Conservation (phyloP, 2,113 vertebrate species). For the Pampusana beccarii region DNA sequence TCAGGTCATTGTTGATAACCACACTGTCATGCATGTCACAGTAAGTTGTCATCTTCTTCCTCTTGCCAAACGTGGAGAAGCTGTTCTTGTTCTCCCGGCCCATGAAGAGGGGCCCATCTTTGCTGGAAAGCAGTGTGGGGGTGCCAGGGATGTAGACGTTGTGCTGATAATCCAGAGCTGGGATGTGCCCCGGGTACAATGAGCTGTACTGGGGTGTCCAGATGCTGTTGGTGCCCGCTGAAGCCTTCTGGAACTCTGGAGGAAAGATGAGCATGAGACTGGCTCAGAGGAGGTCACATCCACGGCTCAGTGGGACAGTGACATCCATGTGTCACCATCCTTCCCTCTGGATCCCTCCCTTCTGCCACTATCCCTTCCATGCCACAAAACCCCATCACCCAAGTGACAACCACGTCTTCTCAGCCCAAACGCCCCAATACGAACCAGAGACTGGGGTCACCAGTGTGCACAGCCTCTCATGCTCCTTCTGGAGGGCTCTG, state of each 20-base stretch:
- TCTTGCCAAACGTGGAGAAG: slow-evolving; percentile 93
- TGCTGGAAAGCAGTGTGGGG: slow-evolving; percentile 81
- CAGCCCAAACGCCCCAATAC: slow-evolving; percentile 36
- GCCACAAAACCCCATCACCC: not conserved
- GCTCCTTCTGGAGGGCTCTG: slow-evolving; percentile 84
- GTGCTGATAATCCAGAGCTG: slow-evolving; percentile 89
- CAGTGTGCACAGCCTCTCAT: slow-evolving; percentile 74
- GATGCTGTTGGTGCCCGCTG: slow-evolving; percentile 75
- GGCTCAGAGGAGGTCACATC: not conserved
- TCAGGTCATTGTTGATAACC: slow-evolving; percentile 89
- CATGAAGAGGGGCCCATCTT: slow-evolving; percentile 75
- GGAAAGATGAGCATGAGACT: not conserved
- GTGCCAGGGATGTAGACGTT: slow-evolving; percentile 91
- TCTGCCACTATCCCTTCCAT: not conserved
- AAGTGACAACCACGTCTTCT: not conserved
- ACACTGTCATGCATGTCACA: slow-evolving; percentile 81
- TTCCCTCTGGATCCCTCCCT: not conserved
- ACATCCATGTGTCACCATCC: not conserved
- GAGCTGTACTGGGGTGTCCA: slow-evolving; percentile 87
- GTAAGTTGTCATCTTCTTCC: slow-evolving; percentile 83
- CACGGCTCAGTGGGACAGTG: not conserved
- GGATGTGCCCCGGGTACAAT: slow-evolving; percentile 66
- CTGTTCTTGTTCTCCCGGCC: slow-evolving; percentile 87
- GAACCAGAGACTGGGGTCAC: slow-evolving; percentile 84
- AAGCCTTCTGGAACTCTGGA: slow-evolving; percentile 85